These are phyloP conservation scores for Malacosoma neustria DNA, from an alignment of 2,888 invertebrate genomes.

Conservation along the genomic window DNA sequence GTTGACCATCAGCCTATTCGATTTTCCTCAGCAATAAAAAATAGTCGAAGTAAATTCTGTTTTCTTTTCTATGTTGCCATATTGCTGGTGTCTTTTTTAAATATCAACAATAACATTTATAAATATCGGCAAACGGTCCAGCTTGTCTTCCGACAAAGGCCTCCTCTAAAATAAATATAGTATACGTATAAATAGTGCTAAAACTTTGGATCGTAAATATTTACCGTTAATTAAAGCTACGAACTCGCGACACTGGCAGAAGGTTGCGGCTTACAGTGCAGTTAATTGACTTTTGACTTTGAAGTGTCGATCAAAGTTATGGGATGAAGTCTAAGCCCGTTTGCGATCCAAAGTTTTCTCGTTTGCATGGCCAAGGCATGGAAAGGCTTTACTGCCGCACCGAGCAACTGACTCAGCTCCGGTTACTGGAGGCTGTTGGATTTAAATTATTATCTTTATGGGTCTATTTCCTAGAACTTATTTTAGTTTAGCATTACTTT, in stretches of 20 bases:
- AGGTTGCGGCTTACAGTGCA: constrained; percentile 24
- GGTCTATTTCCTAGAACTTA: too few relatives aligned
- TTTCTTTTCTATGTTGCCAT: too few relatives aligned
- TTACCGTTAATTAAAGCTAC: neutral
- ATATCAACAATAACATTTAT: too few relatives aligned
- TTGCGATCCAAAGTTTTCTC: constrained; percentile 58
- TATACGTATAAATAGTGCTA: constrained; percentile 42
- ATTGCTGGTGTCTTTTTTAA: too few relatives aligned
- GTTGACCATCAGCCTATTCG: too few relatives aligned
- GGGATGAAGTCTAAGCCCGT: constrained; percentile 49
- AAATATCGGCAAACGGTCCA: too few relatives aligned
- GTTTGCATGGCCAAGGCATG: constrained; percentile 61
- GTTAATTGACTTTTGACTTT: constrained; percentile 44
- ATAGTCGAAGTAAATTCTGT: too few relatives aligned
- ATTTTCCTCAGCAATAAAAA: too few relatives aligned
- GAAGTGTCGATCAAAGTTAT: constrained; percentile 61
- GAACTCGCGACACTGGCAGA: constrained; percentile 10
- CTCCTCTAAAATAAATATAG: constrained; percentile 62
- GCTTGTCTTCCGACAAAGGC: too few relatives aligned
- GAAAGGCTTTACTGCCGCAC: constrained; percentile 48
- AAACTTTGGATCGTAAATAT: constrained; percentile 36
- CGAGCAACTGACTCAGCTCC: constrained; percentile 35
- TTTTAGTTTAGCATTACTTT: too few relatives aligned
- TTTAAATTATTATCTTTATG: too few relatives aligned
- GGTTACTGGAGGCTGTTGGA: neutral